Evolutionary conservation across 2,113 vertebrate genomes (phyloP).

Genomic region (Myotis yumanensis): DNA sequence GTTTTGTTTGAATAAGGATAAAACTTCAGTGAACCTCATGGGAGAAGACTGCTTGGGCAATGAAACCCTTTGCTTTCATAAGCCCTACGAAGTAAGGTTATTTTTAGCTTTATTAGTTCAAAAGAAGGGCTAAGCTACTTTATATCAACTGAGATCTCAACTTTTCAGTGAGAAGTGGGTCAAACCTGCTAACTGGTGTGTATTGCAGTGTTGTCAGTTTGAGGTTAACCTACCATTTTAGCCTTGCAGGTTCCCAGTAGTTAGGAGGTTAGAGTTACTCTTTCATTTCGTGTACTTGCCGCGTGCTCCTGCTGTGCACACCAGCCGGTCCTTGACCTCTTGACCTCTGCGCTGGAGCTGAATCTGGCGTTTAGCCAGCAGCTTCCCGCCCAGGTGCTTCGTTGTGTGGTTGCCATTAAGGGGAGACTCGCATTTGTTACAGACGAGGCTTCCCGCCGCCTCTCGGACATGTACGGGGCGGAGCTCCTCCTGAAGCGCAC

Average conservation of each 20-base stretch:
- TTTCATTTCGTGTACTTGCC: neutral
- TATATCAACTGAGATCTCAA: neutral
- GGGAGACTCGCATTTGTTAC: slow-evolving; percentile 42
- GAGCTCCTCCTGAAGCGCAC: slow-evolving; percentile 90
- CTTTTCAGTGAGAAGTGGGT: neutral
- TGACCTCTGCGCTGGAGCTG: accelerated
- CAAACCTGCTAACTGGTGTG: neutral
- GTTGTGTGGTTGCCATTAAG: accelerated
- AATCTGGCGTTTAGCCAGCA: neutral
- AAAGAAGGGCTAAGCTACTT: neutral
- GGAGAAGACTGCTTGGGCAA: neutral
- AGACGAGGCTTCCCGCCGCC: slow-evolving; percentile 85
- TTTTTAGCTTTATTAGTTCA: neutral
- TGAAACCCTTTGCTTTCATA: neutral
- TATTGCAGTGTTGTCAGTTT: neutral
- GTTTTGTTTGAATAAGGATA: neutral
- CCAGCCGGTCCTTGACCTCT: neutral
- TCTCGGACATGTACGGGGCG: slow-evolving; percentile 86
- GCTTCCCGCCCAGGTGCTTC: neutral
- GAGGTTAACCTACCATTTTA: neutral
- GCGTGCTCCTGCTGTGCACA: accelerated
- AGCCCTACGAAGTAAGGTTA: neutral
- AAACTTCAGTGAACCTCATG: neutral
- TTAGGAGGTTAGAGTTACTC: neutral
- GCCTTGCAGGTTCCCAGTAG: neutral